A percentile compares a stretch with the other conserved stretches of the same genome.
Conservation (phyloP, 1,140 invertebrate species). For the Phenacoccus solenopsis region DNA sequence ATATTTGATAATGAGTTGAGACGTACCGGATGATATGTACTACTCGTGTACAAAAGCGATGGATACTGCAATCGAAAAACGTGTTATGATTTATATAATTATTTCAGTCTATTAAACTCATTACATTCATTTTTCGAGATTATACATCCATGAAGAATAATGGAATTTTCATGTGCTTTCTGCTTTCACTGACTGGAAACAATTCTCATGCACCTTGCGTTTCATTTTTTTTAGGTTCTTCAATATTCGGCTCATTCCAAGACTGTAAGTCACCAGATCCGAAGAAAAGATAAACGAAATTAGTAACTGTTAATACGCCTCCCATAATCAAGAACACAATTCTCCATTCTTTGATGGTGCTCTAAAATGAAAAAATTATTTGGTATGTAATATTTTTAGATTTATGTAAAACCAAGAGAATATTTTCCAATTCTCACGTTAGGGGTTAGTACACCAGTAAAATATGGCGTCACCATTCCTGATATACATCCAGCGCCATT, state of each 20-base stretch:
- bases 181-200: no score
- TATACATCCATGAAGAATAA: no score
- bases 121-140: no score
- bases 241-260: constrained; percentile 9
- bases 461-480: constrained; percentile 42
- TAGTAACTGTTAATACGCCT: not conserved
- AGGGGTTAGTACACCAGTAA: constrained; percentile 36
- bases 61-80: no score
- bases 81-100: no score
- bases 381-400: not conserved
- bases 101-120: no score
- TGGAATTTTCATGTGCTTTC: no score
- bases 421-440: constrained; percentile 31
- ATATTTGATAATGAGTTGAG: no score
- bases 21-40: no score
- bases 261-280: not conserved
- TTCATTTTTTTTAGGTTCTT: no score
- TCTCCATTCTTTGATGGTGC: constrained; percentile 15
- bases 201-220: no score
- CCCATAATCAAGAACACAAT: constrained; percentile 6
- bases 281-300: not conserved
- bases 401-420: not conserved
- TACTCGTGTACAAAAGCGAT: no score
- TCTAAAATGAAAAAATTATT: constrained; percentile 14
- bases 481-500: constrained; percentile 61